phyloP scores from a whole-genome alignment of 2,797 vertebrate genomes.

The Sebastes hubbsi region DNA sequence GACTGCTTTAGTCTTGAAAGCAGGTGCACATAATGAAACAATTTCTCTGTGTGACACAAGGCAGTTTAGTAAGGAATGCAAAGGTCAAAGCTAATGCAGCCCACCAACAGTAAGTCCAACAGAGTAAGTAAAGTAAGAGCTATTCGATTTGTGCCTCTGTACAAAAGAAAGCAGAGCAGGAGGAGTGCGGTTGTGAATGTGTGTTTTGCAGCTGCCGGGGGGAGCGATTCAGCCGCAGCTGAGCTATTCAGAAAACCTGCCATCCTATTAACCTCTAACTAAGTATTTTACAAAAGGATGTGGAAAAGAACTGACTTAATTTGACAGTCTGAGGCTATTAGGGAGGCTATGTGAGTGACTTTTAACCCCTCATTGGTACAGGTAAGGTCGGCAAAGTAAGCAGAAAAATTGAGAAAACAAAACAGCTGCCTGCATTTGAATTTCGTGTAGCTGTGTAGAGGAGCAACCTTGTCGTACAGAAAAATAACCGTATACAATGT shows the following conservation, averaged over 20 bases:
- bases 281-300: background rate
- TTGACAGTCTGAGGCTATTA: constrained; percentile 29
- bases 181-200: background rate
- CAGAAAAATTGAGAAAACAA: background rate
- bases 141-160: background rate
- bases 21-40: background rate
- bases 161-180: background rate
- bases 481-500: background rate
- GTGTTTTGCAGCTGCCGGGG: background rate
- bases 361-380: constrained; percentile 23
- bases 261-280: constrained; percentile 37
- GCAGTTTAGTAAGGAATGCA: background rate
- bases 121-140: background rate
- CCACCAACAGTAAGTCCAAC: background rate
- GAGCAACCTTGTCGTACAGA: background rate
- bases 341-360: constrained; percentile 1
- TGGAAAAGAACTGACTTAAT: constrained; percentile 29
- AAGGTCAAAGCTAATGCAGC: constrained; percentile 20
- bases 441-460: background rate
- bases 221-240: background rate
- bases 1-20: constrained; percentile 24
- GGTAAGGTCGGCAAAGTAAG: constrained; percentile 1
- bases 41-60: constrained; percentile 12
- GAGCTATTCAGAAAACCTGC: background rate
- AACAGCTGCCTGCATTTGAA: background rate